phyloP scores from a whole-genome alignment of 2,888 invertebrate species.

The Teinopalpus imperialis region DNA sequence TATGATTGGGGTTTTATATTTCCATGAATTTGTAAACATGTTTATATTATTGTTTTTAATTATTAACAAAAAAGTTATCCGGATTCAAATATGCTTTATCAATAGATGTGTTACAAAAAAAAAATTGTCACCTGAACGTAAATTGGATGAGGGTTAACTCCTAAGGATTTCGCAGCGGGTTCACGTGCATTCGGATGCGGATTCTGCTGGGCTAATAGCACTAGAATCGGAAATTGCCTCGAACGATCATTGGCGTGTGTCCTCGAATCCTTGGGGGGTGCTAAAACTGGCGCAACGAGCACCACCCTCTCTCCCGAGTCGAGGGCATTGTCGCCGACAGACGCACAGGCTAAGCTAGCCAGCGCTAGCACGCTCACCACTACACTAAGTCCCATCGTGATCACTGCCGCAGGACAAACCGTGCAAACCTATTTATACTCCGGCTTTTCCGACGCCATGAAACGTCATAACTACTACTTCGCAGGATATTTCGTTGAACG shows the following conservation, averaged over 20 bases:
- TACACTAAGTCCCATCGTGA: slow-evolving; percentile 65
- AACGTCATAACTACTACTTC: slow-evolving; percentile 50
- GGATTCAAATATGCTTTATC: too few species aligned
- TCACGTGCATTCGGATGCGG: slow-evolving; percentile 43
- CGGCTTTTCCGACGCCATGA: slow-evolving; percentile 51
- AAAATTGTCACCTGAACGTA: slow-evolving; percentile 77
- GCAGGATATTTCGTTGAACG: slow-evolving; percentile 49
- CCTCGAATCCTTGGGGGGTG: slow-evolving; percentile 64
- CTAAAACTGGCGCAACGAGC: slow-evolving; percentile 66
- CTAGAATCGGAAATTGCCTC: slow-evolving; percentile 68
- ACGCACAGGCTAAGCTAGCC: slow-evolving; percentile 46
- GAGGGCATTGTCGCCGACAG: slow-evolving; percentile 58
- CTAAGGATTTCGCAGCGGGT: slow-evolving; percentile 59
- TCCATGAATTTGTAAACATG: too few species aligned
- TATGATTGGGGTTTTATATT: too few species aligned
- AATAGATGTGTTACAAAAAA: too few species aligned
- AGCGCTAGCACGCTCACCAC: slow-evolving; percentile 58
- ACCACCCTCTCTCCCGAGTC: slow-evolving; percentile 61
- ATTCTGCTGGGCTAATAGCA: slow-evolving; percentile 56
- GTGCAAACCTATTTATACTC: slow-evolving; percentile 71
- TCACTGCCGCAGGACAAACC: slow-evolving; percentile 65
- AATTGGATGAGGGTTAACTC: slow-evolving; percentile 52
- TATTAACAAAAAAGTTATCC: too few species aligned
- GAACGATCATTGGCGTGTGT: slow-evolving; percentile 58
- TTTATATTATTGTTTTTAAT: too few species aligned